phyloP scores from a whole-genome alignment of 1,140 invertebrate genomes.

The Theocolax elegans region DNA sequence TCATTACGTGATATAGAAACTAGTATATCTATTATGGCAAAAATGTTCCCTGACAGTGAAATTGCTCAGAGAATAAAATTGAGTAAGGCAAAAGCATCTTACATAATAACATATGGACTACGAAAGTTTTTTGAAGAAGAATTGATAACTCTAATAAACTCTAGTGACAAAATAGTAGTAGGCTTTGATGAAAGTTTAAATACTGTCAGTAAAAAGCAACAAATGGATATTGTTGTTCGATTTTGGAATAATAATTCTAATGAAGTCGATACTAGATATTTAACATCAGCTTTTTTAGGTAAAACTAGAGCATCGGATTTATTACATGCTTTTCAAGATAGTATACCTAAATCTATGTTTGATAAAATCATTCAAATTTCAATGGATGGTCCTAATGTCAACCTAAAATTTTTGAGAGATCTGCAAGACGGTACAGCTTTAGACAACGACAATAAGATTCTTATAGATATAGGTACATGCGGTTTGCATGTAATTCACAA shows the following conservation, averaged over 20 bases:
- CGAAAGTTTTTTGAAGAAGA: neutral
- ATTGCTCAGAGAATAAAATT: neutral
- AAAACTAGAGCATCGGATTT: conserved; percentile 15
- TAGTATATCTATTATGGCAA: neutral
- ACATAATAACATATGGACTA: neutral
- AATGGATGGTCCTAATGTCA: conserved; percentile 45
- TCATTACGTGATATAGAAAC: neutral
- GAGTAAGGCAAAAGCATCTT: neutral
- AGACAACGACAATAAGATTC: too few relatives aligned
- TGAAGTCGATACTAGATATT: conserved; percentile 21
- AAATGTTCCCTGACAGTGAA: neutral
- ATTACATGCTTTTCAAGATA: conserved; percentile 17
- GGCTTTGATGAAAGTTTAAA: neutral
- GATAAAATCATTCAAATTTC: conserved; percentile 40
- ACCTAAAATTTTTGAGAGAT: conserved; percentile 32
- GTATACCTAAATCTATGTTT: neutral
- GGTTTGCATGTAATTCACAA: conserved; percentile 46
- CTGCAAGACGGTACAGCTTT: neutral
- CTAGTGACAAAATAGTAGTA: too few relatives aligned
- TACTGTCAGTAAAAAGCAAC: conserved; percentile 9
- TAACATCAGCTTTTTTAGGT: conserved; percentile 37
- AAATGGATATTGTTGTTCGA: conserved; percentile 34
- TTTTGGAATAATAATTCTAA: conserved; percentile 23
- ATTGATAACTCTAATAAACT: too few relatives aligned
- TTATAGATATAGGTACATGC: conserved; percentile 37